Conservation (phyloP, 2,888 invertebrate genomes). For the Syritta pipiens region DNA sequence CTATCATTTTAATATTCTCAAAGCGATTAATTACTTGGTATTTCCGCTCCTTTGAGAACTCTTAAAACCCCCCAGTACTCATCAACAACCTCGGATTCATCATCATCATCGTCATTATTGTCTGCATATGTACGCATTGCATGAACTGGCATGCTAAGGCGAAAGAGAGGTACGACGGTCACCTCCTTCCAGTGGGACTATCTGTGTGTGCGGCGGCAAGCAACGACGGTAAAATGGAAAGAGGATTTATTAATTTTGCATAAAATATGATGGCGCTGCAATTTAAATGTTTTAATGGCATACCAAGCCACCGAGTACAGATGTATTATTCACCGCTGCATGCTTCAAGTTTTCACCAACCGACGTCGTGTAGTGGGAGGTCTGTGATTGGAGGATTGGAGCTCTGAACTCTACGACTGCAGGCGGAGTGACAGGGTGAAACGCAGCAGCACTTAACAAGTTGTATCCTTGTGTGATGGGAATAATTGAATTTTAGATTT, state of each 20-base stretch:
- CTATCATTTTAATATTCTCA: conserved; percentile 72
- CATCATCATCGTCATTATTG: conserved; percentile 30
- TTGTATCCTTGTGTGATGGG: too few species aligned
- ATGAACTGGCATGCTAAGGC: conserved; percentile 2
- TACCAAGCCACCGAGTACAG: conserved; percentile 25
- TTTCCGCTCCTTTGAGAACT: conserved; percentile 49
- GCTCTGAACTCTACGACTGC: too few species aligned
- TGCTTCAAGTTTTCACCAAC: conserved; percentile 35
- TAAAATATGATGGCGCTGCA: conserved; percentile 57
- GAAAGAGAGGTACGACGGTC: conserved; percentile 6
- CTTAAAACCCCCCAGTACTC: conserved; percentile 29
- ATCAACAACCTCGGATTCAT: conserved; percentile 25
- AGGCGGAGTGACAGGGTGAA: too few species aligned
- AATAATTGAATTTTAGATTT: too few species aligned
- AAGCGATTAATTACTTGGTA: conserved; percentile 73
- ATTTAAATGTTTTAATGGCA: conserved; percentile 56
- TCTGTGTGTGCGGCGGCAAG: conserved; percentile 9
- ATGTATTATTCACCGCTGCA: conserved; percentile 45
- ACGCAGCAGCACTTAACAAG: conserved; percentile 30
- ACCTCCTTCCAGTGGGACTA: conserved; percentile 22
- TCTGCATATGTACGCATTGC: conserved; percentile 19
- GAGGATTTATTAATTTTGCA: conserved; percentile 58
- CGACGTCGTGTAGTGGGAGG: conserved; percentile 20
- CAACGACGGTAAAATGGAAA: conserved; percentile 1
- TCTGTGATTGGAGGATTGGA: conserved; percentile 28